phyloP scores from a whole-genome alignment of 2,888 invertebrate species.

The Sericinus montela region DNA sequence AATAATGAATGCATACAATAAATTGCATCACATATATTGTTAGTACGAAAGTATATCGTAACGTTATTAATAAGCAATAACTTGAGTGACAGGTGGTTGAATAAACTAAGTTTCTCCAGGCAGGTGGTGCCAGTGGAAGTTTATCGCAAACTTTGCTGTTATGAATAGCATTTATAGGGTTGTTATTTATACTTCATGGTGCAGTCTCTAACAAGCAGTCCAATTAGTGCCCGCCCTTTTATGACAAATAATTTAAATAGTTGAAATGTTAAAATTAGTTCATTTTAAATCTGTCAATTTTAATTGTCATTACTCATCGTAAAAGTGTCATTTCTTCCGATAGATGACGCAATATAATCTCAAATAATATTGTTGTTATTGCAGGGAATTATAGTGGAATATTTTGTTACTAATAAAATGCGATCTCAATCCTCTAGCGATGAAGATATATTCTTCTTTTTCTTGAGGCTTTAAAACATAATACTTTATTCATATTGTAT shows the following conservation, averaged over 20 bases:
- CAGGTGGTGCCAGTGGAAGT: not conserved
- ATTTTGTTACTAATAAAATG: too few species aligned
- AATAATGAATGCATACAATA: not conserved
- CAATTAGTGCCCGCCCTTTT: constrained; percentile 2
- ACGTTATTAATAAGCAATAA: constrained; percentile 15
- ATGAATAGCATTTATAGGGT: not conserved
- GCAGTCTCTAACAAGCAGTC: constrained; percentile 1
- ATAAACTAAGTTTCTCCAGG: constrained; percentile 12
- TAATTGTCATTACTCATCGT: too few species aligned
- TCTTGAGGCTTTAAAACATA: too few species aligned
- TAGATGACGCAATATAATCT: too few species aligned
- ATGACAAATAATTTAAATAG: not conserved
- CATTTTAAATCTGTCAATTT: too few species aligned
- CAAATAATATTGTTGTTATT: too few species aligned
- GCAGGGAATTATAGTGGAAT: too few species aligned
- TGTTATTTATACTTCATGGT: constrained; percentile 1
- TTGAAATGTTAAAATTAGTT: too few species aligned
- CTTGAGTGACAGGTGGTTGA: constrained; percentile 12
- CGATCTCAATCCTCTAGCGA: too few species aligned
- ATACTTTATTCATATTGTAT: too few species aligned
- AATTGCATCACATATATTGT: constrained; percentile 9
- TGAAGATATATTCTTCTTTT: too few species aligned
- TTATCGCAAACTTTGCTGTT: constrained; percentile 3
- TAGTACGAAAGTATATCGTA: constrained; percentile 5
- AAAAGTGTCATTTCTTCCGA: too few species aligned